phyloP scores from a whole-genome alignment of 1,140 invertebrate species.

The Drosophila nigrodunni region DNA sequence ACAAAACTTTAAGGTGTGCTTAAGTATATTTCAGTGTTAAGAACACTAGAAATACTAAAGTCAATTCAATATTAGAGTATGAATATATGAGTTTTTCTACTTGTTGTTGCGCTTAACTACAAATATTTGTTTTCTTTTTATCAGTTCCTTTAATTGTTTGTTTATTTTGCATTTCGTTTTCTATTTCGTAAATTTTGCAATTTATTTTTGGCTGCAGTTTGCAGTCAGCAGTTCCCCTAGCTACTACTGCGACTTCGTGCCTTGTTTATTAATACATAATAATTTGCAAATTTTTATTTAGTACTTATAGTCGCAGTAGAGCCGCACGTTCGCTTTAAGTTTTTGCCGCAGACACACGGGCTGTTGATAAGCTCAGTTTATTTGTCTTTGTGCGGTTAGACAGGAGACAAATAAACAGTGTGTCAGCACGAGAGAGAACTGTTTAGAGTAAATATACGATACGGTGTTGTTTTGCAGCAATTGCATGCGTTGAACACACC shows the following conservation, averaged over 20 bases:
- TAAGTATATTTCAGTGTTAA: background rate
- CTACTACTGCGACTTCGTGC: background rate
- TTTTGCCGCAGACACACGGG: conserved; percentile 2
- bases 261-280: conserved; percentile 66
- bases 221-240: conserved; percentile 13
- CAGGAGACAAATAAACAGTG: conserved; percentile 51
- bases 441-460: conserved; percentile 12
- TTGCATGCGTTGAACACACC: conserved; percentile 1
- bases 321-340: background rate
- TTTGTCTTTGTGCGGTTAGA: conserved; percentile 45
- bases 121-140: background rate
- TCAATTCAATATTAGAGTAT: background rate
- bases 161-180: conserved; percentile 72
- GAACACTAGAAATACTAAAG: too few species aligned
- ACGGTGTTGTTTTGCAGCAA: conserved; percentile 9
- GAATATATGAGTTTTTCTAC: background rate
- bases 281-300: conserved; percentile 44
- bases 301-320: conserved; percentile 1
- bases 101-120: background rate
- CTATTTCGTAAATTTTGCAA: conserved; percentile 54
- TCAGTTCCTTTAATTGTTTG: conserved; percentile 70
- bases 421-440: background rate
- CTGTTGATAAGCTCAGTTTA: conserved; percentile 54
- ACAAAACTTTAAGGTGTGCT: background rate
- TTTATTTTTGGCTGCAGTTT: conserved; percentile 52